Conservation (phyloP, 2,797 vertebrate species). For the Micropoecilia bifurca region DNA sequence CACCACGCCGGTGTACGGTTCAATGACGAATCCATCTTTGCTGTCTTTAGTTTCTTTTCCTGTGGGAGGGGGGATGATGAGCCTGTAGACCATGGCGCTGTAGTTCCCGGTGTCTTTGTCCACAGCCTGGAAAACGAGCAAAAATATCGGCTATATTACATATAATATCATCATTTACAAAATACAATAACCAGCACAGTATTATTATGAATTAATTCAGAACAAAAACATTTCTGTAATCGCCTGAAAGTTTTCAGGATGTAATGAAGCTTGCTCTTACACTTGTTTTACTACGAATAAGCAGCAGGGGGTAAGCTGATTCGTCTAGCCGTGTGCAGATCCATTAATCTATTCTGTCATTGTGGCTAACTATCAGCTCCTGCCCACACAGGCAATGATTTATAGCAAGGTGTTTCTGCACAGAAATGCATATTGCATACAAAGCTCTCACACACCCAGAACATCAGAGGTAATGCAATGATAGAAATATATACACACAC, state of each 20-base stretch:
- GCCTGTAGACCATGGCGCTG: constrained; percentile 91
- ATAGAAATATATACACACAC: constrained; percentile 21
- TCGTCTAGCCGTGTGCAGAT: constrained; percentile 39
- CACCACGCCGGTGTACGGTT: constrained; percentile 91
- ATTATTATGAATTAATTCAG: constrained; percentile 4
- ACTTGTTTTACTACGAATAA: constrained; percentile 25
- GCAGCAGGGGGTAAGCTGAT: constrained; percentile 51
- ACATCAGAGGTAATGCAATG: constrained; percentile 35
- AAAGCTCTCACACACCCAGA: constrained; percentile 37
- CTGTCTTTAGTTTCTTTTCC: constrained; percentile 76
- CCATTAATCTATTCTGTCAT: constrained; percentile 44
- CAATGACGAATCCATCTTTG: constrained; percentile 96
- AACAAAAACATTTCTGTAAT: not conserved
- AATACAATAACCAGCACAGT: constrained; percentile 14
- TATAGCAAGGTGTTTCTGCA: constrained; percentile 52
- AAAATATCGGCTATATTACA: constrained; percentile 15
- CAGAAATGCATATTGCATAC: constrained; percentile 20
- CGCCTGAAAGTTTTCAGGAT: not conserved
- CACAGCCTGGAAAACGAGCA: constrained; percentile 80
- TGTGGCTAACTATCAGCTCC: constrained; percentile 35
- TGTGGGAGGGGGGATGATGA: constrained; percentile 87
- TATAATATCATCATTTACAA: not conserved
- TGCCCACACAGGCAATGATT: constrained; percentile 54
- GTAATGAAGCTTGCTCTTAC: constrained; percentile 3
- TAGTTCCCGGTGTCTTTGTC: constrained; percentile 97